A percentile compares a stretch with the other conserved stretches of the same genome.
phyloP scores from a whole-genome alignment of 2,113 vertebrate species.

The Typhlomys cinereus region DNA sequence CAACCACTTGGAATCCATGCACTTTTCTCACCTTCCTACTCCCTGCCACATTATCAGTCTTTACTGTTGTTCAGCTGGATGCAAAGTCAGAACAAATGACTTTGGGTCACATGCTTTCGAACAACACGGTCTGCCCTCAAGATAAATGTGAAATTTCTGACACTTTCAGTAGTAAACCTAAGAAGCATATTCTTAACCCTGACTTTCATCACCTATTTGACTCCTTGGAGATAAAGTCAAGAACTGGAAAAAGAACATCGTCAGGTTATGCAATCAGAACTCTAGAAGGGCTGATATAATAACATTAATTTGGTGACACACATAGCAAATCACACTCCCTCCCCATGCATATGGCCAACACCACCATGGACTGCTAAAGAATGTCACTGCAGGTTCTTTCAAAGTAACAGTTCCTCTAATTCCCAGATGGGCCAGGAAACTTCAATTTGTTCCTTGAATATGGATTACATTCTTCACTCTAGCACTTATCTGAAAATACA shows the following conservation, averaged over 20 bases:
- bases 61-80: neutral
- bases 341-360: neutral
- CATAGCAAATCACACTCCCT: neutral
- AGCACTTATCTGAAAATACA: constrained; percentile 50
- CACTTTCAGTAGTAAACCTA: neutral
- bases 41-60: constrained; percentile 16
- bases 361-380: neutral
- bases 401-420: constrained; percentile 63
- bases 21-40: constrained; percentile 14
- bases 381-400: constrained; percentile 29
- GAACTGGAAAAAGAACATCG: neutral
- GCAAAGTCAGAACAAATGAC: constrained; percentile 45
- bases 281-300: neutral
- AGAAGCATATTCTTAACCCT: constrained; percentile 1
- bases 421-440: constrained; percentile 19
- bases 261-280: neutral
- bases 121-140: neutral
- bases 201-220: constrained; percentile 6
- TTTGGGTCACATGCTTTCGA: neutral
- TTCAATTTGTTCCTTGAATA: constrained; percentile 47
- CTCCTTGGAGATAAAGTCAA: neutral
- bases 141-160: constrained; percentile 31
- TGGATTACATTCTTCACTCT: constrained; percentile 52
- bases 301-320: constrained; percentile 6
- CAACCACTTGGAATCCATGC: constrained; percentile 8